Evolutionary conservation across 2,113 vertebrate species (phyloP).

Genomic region (Odontophorus gujanensis): DNA sequence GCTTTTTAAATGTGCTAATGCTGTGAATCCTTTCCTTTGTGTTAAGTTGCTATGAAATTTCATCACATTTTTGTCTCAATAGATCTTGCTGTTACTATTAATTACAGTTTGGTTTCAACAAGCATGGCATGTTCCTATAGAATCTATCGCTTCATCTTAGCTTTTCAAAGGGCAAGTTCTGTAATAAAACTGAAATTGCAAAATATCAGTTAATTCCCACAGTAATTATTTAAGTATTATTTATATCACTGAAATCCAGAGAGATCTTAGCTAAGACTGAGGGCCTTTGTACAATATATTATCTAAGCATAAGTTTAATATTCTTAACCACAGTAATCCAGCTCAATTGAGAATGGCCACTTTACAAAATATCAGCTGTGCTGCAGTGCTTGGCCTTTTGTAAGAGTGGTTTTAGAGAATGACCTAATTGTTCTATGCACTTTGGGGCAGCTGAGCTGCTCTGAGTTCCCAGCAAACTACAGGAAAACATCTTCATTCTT

Average conservation of each 20-base stretch:
- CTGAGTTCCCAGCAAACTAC: background rate
- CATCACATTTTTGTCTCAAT: background rate
- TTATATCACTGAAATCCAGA: conserved; percentile 26
- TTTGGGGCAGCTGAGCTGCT: background rate
- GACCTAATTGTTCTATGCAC: background rate
- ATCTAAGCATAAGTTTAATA: conserved; percentile 18
- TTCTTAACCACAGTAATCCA: background rate
- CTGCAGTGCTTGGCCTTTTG: background rate
- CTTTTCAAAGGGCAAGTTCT: conserved; percentile 25
- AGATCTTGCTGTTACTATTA: background rate
- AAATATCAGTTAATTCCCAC: conserved; percentile 36
- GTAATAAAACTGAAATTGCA: conserved; percentile 38
- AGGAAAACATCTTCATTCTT: background rate
- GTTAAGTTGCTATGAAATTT: background rate
- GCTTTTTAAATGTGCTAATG: background rate
- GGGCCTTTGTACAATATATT: background rate
- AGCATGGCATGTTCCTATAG: background rate
- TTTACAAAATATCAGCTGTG: background rate
- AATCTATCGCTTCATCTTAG: background rate
- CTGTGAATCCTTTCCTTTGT: background rate
- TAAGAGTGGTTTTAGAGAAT: background rate
- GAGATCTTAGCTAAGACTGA: background rate
- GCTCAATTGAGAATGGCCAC: background rate
- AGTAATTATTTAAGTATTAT: conserved; percentile 41
- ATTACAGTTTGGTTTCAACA: conserved; percentile 7